Base-by-base conservation (phyloP, 2,113 vertebrate species). In the Eublepharis macularius region DNA sequence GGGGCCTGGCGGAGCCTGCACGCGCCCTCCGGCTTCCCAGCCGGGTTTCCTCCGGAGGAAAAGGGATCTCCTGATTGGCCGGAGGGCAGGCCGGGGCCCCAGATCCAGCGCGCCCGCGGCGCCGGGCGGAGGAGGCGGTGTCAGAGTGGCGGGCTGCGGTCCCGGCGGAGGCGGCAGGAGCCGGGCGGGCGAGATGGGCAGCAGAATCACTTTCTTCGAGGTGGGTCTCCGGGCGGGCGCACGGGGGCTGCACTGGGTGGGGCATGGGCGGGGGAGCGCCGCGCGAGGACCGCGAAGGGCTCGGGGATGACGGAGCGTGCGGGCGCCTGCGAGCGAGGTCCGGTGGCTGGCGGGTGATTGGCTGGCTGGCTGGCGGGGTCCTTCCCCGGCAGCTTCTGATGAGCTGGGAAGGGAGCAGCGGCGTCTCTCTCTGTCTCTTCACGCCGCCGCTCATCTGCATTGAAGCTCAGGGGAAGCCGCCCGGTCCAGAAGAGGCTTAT, bases 161-260 rank as follows among this genome's bases (percentile, higher is more conserved):
- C 63, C 57, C 47, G 10, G 34, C 14, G 29, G 49, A 2, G 76
- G 41, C 24, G 7, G 36, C 29, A 63, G 41, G 65, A 49, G 72
- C 12, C 21, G 84, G 47, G 57, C 47, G 57, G 66, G 21, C 54
- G 8, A 70, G 72, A 95, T 95, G 94, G 88, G 94, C 83, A 91
- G 93, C 92, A 89, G 93, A 51, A 92, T 91, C 85, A 93, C 93
- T 87, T 95, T 95, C 91, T 95, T 94, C 60, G 94, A 94, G 94
- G 94, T 93, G 87, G 89, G 92, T 92, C 80, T 76, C 70, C 80
- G 66, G 63, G 45, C 73, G 13, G 16, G 41, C 57, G 65, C 3
- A 57, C 36, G 34, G 2, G 51, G 72, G 83, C 70, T 47, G 70
- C 69, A 34, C 34, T 1, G 39, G 36, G 45, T 4, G 12, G 7